phyloP scores from a whole-genome alignment of 2,797 vertebrate genomes.

The Choloepus didactylus region DNA sequence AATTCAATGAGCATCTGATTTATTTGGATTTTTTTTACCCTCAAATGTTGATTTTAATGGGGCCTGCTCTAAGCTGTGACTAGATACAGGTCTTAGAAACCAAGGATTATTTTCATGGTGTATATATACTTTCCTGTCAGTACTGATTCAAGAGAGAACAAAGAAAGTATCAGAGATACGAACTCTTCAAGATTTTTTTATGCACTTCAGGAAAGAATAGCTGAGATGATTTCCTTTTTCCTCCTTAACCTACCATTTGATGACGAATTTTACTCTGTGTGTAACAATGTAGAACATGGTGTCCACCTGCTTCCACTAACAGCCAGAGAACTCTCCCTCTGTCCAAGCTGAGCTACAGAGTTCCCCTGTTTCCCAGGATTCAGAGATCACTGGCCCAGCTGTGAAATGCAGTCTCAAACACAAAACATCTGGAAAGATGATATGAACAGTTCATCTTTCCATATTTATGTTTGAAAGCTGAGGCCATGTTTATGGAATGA shows the following conservation, averaged over 20 bases:
- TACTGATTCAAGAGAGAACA: slow-evolving; percentile 5
- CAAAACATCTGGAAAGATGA: slow-evolving; percentile 89
- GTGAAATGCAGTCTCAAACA: slow-evolving; percentile 86
- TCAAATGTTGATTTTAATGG: slow-evolving; percentile 53
- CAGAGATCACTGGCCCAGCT: slow-evolving; percentile 87
- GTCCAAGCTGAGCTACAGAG: slow-evolving; percentile 86
- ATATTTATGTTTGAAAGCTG: slow-evolving; percentile 89
- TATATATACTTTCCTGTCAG: background rate
- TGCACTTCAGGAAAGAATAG: background rate
- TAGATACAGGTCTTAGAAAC: background rate
- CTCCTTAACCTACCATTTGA: slow-evolving; percentile 78
- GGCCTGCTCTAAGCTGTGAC: background rate
- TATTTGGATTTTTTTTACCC: slow-evolving; percentile 16
- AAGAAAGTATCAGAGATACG: background rate
- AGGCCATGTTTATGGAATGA: slow-evolving; percentile 88
- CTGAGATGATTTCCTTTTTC: background rate
- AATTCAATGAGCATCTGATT: background rate
- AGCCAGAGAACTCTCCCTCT: slow-evolving; percentile 82
- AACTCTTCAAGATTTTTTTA: background rate
- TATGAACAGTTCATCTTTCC: slow-evolving; percentile 89
- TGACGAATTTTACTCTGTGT: slow-evolving; percentile 86
- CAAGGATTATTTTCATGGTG: slow-evolving; percentile 28
- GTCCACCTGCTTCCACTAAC: slow-evolving; percentile 87
- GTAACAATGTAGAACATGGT: slow-evolving; percentile 81
- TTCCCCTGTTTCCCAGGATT: slow-evolving; percentile 88